Base-by-base conservation (phyloP, 2,797 vertebrate species). In the Anisognathus igniventris region DNA sequence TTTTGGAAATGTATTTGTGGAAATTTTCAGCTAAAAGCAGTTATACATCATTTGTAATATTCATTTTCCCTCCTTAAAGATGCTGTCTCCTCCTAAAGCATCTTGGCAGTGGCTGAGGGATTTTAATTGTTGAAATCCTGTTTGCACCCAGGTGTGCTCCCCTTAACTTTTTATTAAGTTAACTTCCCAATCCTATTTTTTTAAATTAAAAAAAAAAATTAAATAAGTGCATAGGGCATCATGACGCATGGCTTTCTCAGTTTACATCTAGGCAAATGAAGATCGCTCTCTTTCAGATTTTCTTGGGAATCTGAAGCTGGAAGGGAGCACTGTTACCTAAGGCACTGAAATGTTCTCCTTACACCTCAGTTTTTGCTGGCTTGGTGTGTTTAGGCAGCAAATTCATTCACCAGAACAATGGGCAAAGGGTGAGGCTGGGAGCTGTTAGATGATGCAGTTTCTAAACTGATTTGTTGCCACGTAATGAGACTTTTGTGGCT, bases 241-340 rank as follows among this genome's bases (percentile, higher is more conserved):
- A 27, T 8, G 24, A 30, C 20, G 17, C 25, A 7, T 21, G 27
- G 48, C 25, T 74, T 71, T 51, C 33, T 72, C 39, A 35, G 5
- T 72, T 72, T 61, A 39, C 5, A 6, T 30, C 14, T 35, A 27
- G 6, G 17, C 31, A 73, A 70, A 30, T 0, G 2, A 50, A n/a
- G 6, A 75, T 48, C 0, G 0, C 14, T 42, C 14, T 21, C 30
- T 72, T 61, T 28, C 44, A 70, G 40, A 12, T 71, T 58, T 77
- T 45, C 39, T 78, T 62, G 40, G 28, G 48, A 47, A 15, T 12
- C 39, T 68, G 47, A 60, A 80, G 64, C 65, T 93, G 90, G 74
- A 64, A 93, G 91, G 66, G 70, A 80, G 86, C 90, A 85, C 68
- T 91, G 48, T 93, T 74, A 74, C 35, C 61, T 64, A 92, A 96